Percentiles rank a stretch among this genome's conserved stretches.
Conservation (phyloP, 2,888 invertebrate species). For the Pterostichus madidus region DNA sequence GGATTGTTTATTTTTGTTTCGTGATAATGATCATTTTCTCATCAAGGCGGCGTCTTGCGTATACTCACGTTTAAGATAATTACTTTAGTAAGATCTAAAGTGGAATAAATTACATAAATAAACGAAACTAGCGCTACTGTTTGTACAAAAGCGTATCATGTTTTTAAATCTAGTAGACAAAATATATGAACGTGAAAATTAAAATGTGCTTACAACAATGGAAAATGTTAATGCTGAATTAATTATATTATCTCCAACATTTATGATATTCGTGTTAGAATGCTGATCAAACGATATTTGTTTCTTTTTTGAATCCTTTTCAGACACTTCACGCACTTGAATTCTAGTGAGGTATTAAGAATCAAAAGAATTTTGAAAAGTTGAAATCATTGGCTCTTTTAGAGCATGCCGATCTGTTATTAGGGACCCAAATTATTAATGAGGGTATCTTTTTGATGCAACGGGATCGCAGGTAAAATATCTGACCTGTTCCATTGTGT, state of each 20-base stretch:
- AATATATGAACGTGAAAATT: constrained; percentile 47
- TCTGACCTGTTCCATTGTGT: constrained; percentile 56
- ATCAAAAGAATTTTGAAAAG: constrained; percentile 34
- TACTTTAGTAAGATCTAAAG: constrained; percentile 59
- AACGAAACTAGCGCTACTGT: constrained; percentile 59
- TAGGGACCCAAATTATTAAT: constrained; percentile 62
- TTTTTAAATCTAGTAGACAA: constrained; percentile 54
- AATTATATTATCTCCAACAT: constrained; percentile 11
- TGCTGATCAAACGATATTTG: too few relatives aligned
- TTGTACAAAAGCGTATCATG: constrained; percentile 50
- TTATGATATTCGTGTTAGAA: too few relatives aligned
- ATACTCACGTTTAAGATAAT: constrained; percentile 62
- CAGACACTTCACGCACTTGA: constrained; percentile 29
- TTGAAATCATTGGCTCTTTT: constrained; percentile 29
- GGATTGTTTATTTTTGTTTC: constrained; percentile 46
- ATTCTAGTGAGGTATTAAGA: constrained; percentile 37
- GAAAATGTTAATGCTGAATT: constrained; percentile 49
- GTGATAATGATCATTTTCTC: constrained; percentile 63
- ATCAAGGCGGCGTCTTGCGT: constrained; percentile 54
- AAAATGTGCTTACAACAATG: constrained; percentile 52
- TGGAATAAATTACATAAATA: constrained; percentile 65
- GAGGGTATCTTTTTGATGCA: constrained; percentile 63
- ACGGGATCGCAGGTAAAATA: constrained; percentile 58
- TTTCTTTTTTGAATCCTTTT: constrained; percentile 6
- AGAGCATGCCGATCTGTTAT: constrained; percentile 42